Conservation (phyloP, 2,888 invertebrate species). For the Allygus modestus region DNA sequence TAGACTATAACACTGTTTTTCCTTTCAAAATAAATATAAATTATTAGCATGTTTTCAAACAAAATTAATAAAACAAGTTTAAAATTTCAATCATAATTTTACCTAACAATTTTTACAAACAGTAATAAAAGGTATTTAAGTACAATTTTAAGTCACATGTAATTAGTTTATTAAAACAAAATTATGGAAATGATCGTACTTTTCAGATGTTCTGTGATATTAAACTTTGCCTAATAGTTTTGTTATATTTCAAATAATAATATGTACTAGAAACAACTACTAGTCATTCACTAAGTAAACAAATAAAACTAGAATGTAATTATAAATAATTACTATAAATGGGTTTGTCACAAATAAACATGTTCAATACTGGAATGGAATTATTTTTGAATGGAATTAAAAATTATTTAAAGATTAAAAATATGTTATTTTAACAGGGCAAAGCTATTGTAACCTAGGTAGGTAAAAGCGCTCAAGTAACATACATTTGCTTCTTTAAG, state of each 20-base stretch:
- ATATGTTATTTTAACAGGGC: neutral
- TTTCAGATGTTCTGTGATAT: neutral
- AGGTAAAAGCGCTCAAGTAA: slow-evolving; percentile 6
- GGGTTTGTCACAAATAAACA: neutral
- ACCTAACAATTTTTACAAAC: neutral
- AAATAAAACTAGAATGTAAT: neutral
- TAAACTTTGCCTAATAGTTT: neutral
- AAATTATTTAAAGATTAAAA: neutral
- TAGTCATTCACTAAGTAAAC: neutral
- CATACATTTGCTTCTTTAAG: slow-evolving; percentile 31
- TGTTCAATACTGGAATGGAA: slow-evolving; percentile 16
- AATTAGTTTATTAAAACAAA: neutral
- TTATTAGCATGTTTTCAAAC: slow-evolving; percentile 14
- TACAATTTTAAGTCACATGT: slow-evolving; percentile 48
- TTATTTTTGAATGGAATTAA: no score
- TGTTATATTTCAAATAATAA: neutral
- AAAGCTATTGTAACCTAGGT: slow-evolving; percentile 41
- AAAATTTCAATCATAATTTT: neutral
- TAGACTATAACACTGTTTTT: slow-evolving; percentile 56
- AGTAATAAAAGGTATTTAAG: slow-evolving; percentile 20
- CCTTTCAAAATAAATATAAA: slow-evolving; percentile 54
- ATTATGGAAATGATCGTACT: neutral
- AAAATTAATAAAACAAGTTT: slow-evolving; percentile 28
- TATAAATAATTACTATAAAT: neutral
- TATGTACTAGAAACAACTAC: neutral